Base-by-base conservation (phyloP, 2,888 invertebrate species). In the Thelaira solivaga region DNA sequence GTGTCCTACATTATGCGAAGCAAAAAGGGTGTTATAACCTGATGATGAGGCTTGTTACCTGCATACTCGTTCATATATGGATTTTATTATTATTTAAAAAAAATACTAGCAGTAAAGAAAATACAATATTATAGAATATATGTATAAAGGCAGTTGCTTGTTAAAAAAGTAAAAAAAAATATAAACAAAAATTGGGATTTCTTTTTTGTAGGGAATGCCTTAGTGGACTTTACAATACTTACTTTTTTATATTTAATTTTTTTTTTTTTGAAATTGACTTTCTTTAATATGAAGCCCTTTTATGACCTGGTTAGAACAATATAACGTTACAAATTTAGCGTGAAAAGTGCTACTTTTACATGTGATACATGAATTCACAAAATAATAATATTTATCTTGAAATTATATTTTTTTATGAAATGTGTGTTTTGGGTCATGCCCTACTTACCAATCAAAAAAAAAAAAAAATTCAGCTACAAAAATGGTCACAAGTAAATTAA, bases 361-460 rank as follows among this genome's bases (percentile, higher is more conserved):
- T 6, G 8, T 39, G n/a, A n/a, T n/a, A n/a, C n/a, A n/a, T n/a
- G n/a, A n/a, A n/a, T n/a, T n/a, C n/a, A 34, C 7, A 34, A 31
- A 6, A 13, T 10, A 43, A 53, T 47, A 62, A 29, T 39, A 31
- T 36, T 36, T 8, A 18, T 24, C 45, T 34, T 61, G 20, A 20
- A 49, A 34, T 36, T 29, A 16, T 69, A 24, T 5, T 36, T 47
- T 36, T 7, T 1, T n/a, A 20, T 10, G n/a, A 8, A 13, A n/a
- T n/a, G n/a, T n/a, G n/a, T 51, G 36, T 76, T 62, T 26, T 24
- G 31, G 76, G 65, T 71, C 47, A 76, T 39, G 71, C 65, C 65
- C 71, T 45, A 76, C 59, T 71, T 76, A 39, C 6, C 45, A 71
- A 61, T 61, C 64, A 59, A 57, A 53, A 7, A 71, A 36, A 47